These are phyloP conservation scores for Pelmatolapia mariae DNA, from an alignment of 2,113 vertebrate genomes.

Conservation along the genomic window DNA sequence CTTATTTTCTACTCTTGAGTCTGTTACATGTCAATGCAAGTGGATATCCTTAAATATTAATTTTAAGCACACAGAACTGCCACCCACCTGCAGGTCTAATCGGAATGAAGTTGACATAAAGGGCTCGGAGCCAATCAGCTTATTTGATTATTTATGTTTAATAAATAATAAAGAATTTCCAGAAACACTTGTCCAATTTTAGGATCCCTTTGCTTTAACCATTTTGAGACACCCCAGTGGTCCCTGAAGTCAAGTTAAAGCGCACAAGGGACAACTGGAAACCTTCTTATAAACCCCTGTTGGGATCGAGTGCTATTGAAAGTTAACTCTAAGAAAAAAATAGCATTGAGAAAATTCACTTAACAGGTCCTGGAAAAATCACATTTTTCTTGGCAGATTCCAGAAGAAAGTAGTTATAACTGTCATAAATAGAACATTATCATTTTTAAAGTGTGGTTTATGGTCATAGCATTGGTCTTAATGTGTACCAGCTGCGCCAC, in stretches of 20 bases:
- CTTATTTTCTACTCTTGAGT: background rate
- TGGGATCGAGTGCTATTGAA: background rate
- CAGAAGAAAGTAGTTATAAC: background rate
- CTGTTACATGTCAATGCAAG: background rate
- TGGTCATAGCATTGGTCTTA: background rate
- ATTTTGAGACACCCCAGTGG: background rate
- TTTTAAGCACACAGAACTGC: background rate
- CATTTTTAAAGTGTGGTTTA: background rate
- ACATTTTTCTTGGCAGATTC: background rate
- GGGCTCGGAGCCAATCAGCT: background rate
- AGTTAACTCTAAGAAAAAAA: background rate
- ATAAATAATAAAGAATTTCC: background rate
- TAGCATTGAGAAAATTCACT: background rate
- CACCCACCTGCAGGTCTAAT: background rate
- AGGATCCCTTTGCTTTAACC: background rate
- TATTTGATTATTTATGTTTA: background rate
- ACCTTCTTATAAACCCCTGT: background rate
- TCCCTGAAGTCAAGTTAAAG: background rate
- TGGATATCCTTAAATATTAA: background rate
- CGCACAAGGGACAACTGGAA: background rate
- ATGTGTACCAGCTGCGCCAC: too few species aligned
- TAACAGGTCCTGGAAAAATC: background rate
- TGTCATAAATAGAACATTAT: background rate
- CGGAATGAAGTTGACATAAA: background rate
- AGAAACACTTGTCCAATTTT: background rate